phyloP scores from a whole-genome alignment of 2,888 invertebrate genomes.

The Drosophila macrothrix region DNA sequence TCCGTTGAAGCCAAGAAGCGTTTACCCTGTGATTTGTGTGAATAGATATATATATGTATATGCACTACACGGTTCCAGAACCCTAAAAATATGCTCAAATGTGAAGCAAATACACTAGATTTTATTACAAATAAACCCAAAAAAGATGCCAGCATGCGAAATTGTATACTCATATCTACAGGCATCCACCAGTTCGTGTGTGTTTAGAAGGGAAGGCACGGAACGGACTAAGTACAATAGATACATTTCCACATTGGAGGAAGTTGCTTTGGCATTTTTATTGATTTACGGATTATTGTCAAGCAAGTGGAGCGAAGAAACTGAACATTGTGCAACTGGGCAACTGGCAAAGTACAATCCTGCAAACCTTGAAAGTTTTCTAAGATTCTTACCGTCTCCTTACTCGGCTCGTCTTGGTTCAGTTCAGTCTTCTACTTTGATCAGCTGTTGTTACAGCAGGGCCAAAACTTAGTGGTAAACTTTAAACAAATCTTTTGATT shows the following conservation, averaged over 20 bases:
- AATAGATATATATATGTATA: conserved; percentile 7
- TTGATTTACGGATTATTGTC: conserved; percentile 74
- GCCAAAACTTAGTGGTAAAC: conserved; percentile 60
- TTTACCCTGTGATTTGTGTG: conserved; percentile 58
- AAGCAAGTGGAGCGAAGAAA: conserved; percentile 28
- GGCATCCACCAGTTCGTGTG: background rate
- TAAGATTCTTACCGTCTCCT: conserved; percentile 35
- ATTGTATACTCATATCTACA: conserved; percentile 20
- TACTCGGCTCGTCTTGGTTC: conserved; percentile 15
- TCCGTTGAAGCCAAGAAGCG: conserved; percentile 56
- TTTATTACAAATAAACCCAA: conserved; percentile 54
- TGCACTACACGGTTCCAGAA: conserved; percentile 6
- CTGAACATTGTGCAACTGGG: conserved; percentile 14
- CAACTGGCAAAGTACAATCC: conserved; percentile 7
- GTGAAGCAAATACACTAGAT: conserved; percentile 45
- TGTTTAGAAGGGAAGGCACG: background rate
- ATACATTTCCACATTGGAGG: conserved; percentile 46
- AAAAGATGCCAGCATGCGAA: conserved; percentile 25
- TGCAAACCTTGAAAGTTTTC: conserved; percentile 38
- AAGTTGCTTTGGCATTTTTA: conserved; percentile 67
- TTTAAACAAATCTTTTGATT: conserved; percentile 67
- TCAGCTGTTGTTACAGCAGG: conserved; percentile 61
- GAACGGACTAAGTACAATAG: conserved; percentile 45
- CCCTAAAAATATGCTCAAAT: conserved; percentile 52
- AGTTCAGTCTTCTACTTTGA: conserved; percentile 13